Percentiles rank a stretch among this genome's conserved stretches.
phyloP scores from a whole-genome alignment of 2,888 invertebrate species.

The Metallyticus violacea region DNA sequence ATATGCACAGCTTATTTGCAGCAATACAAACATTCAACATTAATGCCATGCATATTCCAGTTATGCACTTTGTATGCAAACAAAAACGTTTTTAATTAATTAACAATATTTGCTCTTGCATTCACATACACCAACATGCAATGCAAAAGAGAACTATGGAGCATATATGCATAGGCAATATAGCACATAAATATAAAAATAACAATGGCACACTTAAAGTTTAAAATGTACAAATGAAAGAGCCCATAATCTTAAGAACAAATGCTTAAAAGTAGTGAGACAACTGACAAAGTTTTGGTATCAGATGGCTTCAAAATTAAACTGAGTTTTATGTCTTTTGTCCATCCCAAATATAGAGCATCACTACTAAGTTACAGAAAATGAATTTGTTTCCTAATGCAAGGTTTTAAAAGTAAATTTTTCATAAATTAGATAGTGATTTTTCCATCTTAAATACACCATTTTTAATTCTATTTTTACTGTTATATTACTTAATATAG shows the following conservation, averaged over 20 bases:
- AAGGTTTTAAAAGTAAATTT: no score
- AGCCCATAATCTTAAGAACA: not conserved
- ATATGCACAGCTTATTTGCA: not conserved
- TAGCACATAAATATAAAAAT: not conserved
- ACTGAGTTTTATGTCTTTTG: no score
- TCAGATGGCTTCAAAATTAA: no score
- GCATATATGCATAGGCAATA: not conserved
- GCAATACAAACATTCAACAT: not conserved
- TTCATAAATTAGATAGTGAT: no score
- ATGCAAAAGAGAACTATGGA: not conserved
- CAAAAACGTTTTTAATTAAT: not conserved
- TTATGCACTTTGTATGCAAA: not conserved
- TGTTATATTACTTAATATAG: no score
- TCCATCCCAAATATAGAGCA: no score
- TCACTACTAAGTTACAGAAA: no score
- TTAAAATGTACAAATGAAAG: not conserved
- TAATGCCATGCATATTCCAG: not conserved
- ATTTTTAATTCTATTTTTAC: no score
- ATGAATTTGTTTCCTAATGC: no score
- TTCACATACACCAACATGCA: not conserved
- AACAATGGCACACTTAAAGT: not conserved
- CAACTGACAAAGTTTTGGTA: no score
- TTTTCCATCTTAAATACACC: no score
- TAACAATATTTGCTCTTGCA: not conserved
- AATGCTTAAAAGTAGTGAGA: no score